A percentile compares a stretch with the other conserved stretches of the same genome.
Conservation (phyloP, 1,140 invertebrate genomes). For the Eupeodes corollae region DNA sequence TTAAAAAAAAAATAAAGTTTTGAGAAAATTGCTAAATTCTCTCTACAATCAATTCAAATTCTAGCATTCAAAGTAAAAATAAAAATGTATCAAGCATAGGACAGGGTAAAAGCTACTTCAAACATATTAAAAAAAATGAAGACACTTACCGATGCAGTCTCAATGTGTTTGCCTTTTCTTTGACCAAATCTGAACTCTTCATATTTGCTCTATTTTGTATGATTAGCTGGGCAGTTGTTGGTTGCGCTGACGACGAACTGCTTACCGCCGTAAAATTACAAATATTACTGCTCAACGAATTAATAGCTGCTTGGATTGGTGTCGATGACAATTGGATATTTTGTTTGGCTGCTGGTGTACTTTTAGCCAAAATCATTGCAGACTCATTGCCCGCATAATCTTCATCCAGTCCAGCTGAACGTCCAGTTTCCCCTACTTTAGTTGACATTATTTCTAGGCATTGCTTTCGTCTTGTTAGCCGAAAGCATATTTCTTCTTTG, state of each 20-base stretch:
- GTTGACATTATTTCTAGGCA: conserved; percentile 39
- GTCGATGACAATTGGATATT: not conserved
- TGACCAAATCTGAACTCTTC: conserved; percentile 3
- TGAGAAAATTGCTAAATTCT: too few relatives aligned
- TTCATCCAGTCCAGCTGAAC: not conserved
- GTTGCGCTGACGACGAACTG: too few relatives aligned
- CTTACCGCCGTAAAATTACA: not conserved
- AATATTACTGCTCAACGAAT: not conserved
- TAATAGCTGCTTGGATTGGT: not conserved
- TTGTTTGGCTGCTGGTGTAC: not conserved
- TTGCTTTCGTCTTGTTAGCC: conserved; percentile 54
- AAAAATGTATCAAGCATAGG: too few relatives aligned
- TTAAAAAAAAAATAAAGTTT: too few relatives aligned
- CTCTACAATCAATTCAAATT: too few relatives aligned
- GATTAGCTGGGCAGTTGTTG: not conserved
- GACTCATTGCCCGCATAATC: not conserved
- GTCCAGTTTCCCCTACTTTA: not conserved
- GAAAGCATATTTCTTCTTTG: conserved; percentile 65
- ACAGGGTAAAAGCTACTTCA: too few relatives aligned
- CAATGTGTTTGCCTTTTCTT: conserved; percentile 1
- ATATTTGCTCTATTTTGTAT: conserved; percentile 4
- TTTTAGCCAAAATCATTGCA: not conserved
- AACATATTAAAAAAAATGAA: too few relatives aligned
- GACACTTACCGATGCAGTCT: conserved; percentile 2
- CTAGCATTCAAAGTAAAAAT: too few relatives aligned